These are phyloP conservation scores for Chrysolina haemoptera DNA, from an alignment of 2,888 invertebrate species.

Conservation along the genomic window DNA sequence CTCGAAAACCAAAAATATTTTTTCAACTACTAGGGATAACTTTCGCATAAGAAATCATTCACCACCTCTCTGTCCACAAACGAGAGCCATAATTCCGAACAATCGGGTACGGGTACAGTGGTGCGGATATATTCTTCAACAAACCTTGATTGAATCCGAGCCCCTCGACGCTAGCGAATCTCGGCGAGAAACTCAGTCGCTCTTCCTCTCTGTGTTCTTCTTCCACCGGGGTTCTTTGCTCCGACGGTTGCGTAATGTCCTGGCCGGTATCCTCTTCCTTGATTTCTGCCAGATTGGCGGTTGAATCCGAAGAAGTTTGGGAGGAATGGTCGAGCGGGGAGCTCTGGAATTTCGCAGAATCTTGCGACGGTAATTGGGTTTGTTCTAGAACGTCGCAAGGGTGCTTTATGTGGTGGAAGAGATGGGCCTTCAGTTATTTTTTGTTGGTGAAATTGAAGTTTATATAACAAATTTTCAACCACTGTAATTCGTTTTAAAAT, in stretches of 20 bases:
- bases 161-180: slow-evolving; percentile 54
- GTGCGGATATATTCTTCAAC: background rate
- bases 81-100: background rate
- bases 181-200: slow-evolving; percentile 60
- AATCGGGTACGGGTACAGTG: background rate
- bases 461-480: no score
- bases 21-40: no score
- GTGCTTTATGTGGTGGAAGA: slow-evolving; percentile 74
- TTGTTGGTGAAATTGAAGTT: slow-evolving; percentile 70
- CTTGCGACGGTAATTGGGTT: slow-evolving; percentile 68
- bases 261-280: slow-evolving; percentile 41
- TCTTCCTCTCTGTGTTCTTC: slow-evolving; percentile 55
- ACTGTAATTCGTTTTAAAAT: no score
- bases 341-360: slow-evolving; percentile 20
- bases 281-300: slow-evolving; percentile 51
- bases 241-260: slow-evolving; percentile 19
- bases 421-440: slow-evolving; percentile 71
- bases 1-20: no score
- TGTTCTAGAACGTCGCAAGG: slow-evolving; percentile 71
- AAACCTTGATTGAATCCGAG: slow-evolving; percentile 29
- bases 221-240: slow-evolving; percentile 55
- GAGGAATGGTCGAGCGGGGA: slow-evolving; percentile 27
- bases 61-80: background rate
- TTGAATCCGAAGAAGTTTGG: slow-evolving; percentile 22
- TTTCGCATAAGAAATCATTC: no score